Percentiles rank a stretch among this genome's conserved stretches.
These are phyloP conservation scores for Sphenopsis melanotis DNA, from an alignment of 2,797 vertebrate species.

Conservation along the genomic window DNA sequence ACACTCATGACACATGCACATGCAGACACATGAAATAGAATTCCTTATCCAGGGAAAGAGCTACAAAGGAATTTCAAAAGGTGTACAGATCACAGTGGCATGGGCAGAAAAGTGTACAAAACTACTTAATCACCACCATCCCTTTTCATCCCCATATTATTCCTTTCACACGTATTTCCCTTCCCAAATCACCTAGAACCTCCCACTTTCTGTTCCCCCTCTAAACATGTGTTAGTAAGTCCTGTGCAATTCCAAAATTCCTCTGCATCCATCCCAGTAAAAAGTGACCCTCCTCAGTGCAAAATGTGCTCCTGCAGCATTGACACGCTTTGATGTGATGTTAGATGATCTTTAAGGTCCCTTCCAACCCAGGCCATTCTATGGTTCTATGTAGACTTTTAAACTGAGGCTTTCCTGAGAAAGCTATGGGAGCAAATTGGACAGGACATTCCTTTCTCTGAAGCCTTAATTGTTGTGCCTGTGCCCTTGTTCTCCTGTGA, in stretches of 20 bases:
- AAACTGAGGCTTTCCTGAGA: not conserved
- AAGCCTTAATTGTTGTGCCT: not conserved
- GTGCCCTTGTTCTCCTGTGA: not conserved
- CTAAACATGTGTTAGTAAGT: not conserved
- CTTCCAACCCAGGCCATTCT: not conserved
- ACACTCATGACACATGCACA: not conserved
- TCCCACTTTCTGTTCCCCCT: not conserved
- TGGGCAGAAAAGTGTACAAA: accelerated
- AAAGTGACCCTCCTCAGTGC: not conserved
- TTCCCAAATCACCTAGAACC: not conserved
- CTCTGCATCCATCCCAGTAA: not conserved
- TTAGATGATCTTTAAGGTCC: not conserved
- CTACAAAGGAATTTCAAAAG: not conserved
- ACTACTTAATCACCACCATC: not conserved
- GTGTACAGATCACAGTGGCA: too few species aligned
- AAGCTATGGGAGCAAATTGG: not conserved
- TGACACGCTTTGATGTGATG: not conserved
- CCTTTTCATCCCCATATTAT: not conserved
- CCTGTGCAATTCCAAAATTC: not conserved
- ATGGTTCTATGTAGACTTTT: not conserved
- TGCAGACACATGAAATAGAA: too few species aligned
- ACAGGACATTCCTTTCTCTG: not conserved
- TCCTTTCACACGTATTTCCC: accelerated
- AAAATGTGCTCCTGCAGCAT: not conserved
- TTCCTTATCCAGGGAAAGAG: not conserved